phyloP scores from a whole-genome alignment of 2,888 invertebrate species.

The Cheilosia pagana region DNA sequence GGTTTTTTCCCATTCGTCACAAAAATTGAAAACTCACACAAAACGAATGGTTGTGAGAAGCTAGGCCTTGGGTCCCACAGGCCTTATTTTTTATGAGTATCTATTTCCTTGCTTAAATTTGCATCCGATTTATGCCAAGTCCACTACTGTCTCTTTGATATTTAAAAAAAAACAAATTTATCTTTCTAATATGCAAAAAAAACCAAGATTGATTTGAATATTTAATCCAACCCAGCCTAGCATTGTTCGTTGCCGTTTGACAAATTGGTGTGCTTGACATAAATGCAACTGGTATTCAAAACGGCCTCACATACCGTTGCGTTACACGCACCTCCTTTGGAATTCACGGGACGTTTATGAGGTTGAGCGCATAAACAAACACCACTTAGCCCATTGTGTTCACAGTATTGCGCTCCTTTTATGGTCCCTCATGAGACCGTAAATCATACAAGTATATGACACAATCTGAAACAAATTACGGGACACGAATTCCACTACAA shows the following conservation, averaged over 20 bases:
- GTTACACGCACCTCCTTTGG: constrained; percentile 39
- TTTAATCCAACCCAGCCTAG: background rate
- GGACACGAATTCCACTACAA: constrained; percentile 34
- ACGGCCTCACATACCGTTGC: constrained; percentile 27
- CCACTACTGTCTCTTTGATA: no score
- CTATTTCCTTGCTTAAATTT: no score
- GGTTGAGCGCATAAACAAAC: constrained; percentile 58
- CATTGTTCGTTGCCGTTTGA: background rate
- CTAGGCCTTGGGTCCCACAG: no score
- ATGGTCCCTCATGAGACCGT: constrained; percentile 57
- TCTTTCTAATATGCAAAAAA: no score
- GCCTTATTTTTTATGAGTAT: no score
- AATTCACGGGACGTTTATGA: constrained; percentile 55
- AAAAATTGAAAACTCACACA: no score
- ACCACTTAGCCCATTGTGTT: constrained; percentile 55
- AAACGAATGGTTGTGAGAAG: no score
- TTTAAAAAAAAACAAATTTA: no score
- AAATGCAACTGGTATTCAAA: constrained; percentile 46
- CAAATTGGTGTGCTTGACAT: constrained; percentile 24
- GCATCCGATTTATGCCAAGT: no score
- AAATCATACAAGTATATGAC: constrained; percentile 64
- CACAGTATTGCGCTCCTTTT: constrained; percentile 58
- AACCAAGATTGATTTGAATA: background rate
- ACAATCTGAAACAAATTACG: constrained; percentile 54
- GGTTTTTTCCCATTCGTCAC: no score